Evolutionary conservation across 1,140 invertebrate genomes (phyloP).

Genomic region (Cephus cinctus): DNA sequence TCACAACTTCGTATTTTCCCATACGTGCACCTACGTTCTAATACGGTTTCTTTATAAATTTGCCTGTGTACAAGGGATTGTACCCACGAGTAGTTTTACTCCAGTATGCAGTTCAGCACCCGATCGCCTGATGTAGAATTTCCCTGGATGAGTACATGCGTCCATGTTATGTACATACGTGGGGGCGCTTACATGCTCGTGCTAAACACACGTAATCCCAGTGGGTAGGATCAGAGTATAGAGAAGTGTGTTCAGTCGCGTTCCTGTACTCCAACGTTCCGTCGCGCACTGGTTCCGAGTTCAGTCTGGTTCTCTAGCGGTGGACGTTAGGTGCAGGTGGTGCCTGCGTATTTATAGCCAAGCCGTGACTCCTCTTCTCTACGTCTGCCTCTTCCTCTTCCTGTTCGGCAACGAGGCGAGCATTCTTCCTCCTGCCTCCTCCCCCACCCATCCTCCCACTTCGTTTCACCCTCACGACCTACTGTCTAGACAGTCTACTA

Average conservation of each 20-base stretch:
- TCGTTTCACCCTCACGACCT: not conserved
- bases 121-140: no score
- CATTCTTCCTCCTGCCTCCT: slow-evolving; percentile 18
- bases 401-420: slow-evolving; percentile 41
- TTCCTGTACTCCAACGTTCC: not conserved
- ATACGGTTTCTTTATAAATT: no score
- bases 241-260: not conserved
- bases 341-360: slow-evolving; percentile 52
- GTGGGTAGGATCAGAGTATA: no score
- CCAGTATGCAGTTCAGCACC: no score
- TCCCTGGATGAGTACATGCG: no score
- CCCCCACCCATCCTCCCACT: slow-evolving; percentile 10
- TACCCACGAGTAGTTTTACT: no score
- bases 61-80: no score
- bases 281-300: slow-evolving; percentile 17
- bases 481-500: slow-evolving; percentile 24
- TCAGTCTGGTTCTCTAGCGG: slow-evolving; percentile 34
- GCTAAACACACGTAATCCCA: not conserved
- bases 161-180: slow-evolving; percentile 1
- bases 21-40: no score
- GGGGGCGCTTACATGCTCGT: no score
- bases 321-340: slow-evolving; percentile 55
- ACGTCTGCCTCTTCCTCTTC: slow-evolving; percentile 28
- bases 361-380: slow-evolving; percentile 45
- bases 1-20: no score